Evolutionary conservation across 2,888 invertebrate genomes (phyloP).

Genomic region (Dicyrtoma fusca): DNA sequence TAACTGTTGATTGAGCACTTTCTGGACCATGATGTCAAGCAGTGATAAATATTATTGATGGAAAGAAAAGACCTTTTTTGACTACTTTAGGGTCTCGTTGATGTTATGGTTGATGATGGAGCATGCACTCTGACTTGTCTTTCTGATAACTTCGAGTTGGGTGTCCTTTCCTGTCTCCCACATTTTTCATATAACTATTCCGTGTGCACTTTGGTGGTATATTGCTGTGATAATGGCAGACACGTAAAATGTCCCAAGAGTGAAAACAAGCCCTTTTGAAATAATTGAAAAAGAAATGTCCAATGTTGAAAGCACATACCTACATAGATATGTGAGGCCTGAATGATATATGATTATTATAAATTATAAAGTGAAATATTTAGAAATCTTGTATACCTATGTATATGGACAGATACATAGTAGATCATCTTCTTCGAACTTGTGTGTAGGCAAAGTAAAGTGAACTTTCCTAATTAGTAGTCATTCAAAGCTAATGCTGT

Average conservation of each 20-base stretch:
- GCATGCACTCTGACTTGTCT: conserved; percentile 31
- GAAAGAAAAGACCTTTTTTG: conserved; percentile 37
- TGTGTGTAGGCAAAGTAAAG: too few relatives aligned
- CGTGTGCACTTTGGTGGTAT: conserved; percentile 24
- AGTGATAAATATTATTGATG: conserved; percentile 43
- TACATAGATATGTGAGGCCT: not conserved
- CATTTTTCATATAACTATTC: conserved; percentile 16
- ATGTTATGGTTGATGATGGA: conserved; percentile 27
- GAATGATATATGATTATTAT: too few relatives aligned
- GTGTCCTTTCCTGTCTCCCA: conserved; percentile 32
- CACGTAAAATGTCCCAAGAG: too few relatives aligned
- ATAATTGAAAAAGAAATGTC: not conserved
- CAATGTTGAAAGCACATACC: not conserved
- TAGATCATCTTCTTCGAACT: too few relatives aligned
- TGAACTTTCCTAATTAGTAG: too few relatives aligned
- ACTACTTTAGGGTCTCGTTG: conserved; percentile 37
- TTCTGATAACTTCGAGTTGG: conserved; percentile 34
- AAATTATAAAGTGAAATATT: too few relatives aligned
- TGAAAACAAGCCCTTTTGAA: too few relatives aligned
- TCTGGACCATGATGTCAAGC: conserved; percentile 39
- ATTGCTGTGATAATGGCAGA: conserved; percentile 15
- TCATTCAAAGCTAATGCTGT: too few relatives aligned
- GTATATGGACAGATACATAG: too few relatives aligned
- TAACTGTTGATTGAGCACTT: conserved; percentile 36
- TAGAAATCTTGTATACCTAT: too few relatives aligned